Conservation (phyloP, 1,140 invertebrate genomes). For the Drosophila nikananu region DNA sequence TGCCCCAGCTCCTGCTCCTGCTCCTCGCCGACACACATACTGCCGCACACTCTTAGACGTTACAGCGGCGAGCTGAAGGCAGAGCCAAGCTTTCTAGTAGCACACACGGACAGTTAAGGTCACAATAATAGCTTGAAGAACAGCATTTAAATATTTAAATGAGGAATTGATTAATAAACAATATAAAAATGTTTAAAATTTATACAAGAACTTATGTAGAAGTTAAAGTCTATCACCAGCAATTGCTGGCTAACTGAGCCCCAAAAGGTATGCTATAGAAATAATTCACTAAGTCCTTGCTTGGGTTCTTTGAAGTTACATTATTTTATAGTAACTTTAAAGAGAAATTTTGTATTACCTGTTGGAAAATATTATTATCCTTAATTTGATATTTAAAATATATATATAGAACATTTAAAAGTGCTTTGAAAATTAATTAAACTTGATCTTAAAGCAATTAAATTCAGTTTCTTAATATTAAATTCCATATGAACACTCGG, state of each 20-base stretch:
- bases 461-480: neutral
- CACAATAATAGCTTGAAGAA: conserved; percentile 10
- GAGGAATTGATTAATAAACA: neutral
- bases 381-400: neutral
- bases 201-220: no score
- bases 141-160: neutral
- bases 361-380: neutral
- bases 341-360: neutral
- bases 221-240: neutral
- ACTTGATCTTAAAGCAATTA: neutral
- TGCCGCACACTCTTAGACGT: conserved; percentile 67
- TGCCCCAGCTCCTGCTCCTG: conserved; percentile 12
- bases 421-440: no score
- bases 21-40: conserved; percentile 40
- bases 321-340: neutral
- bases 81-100: conserved; percentile 74
- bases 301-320: neutral
- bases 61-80: conserved; percentile 67
- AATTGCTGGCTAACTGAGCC: neutral
- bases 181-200: neutral
- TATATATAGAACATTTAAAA: no score
- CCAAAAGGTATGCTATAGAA: neutral
- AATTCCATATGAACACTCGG: no score
- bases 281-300: neutral
- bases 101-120: conserved; percentile 32